phyloP scores from a whole-genome alignment of 1,140 invertebrate species.

The Caenorhabditis briggsae region DNA sequence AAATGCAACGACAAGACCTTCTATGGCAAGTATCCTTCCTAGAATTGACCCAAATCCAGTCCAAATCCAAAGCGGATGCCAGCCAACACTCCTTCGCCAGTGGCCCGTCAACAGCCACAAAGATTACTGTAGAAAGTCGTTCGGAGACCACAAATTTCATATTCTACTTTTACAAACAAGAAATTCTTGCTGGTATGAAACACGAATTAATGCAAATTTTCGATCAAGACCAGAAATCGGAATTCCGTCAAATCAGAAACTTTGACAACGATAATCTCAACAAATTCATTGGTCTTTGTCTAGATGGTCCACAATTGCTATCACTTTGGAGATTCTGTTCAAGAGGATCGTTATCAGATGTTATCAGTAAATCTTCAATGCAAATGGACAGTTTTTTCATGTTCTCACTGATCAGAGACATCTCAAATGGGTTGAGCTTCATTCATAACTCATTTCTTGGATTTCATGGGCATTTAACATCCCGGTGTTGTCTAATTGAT shows the following conservation, averaged over 20 bases:
- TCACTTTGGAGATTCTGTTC: slow-evolving; percentile 60
- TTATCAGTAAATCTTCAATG: background rate
- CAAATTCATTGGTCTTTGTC: slow-evolving; percentile 68
- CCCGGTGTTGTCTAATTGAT: slow-evolving; percentile 33
- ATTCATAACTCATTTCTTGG: slow-evolving; percentile 18
- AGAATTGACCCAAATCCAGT: background rate
- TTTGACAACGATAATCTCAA: slow-evolving; percentile 70
- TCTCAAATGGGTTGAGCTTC: background rate
- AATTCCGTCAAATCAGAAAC: background rate
- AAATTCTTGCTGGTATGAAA: slow-evolving; percentile 8
- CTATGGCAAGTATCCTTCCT: slow-evolving; percentile 34
- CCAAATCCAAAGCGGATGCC: background rate
- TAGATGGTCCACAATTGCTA: slow-evolving; percentile 67
- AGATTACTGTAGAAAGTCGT: slow-evolving; percentile 3
- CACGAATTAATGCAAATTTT: slow-evolving; percentile 81
- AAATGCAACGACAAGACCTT: slow-evolving; percentile 30
- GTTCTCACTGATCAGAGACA: slow-evolving; percentile 12
- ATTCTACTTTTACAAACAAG: slow-evolving; percentile 1
- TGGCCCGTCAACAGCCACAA: slow-evolving; percentile 9
- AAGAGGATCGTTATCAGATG: slow-evolving; percentile 49
- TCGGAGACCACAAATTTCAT: background rate
- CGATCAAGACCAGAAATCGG: slow-evolving; percentile 78
- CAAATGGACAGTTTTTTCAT: slow-evolving; percentile 49
- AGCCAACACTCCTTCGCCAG: slow-evolving; percentile 17
- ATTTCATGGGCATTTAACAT: slow-evolving; percentile 34